Evolutionary conservation across 2,113 vertebrate species (phyloP).

Genomic region (Piprites chloris): DNA sequence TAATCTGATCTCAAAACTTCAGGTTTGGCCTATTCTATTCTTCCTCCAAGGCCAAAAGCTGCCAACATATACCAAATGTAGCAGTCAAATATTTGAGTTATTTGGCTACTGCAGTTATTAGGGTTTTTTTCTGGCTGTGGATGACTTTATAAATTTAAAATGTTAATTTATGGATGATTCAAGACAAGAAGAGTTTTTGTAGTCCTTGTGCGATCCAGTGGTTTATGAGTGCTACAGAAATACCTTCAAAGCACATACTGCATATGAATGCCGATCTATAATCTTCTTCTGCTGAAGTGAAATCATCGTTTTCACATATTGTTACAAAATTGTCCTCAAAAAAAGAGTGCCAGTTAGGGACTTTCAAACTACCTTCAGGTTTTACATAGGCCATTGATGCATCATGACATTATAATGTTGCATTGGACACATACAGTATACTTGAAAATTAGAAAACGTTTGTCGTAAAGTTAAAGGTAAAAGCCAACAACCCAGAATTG

Average conservation of each 20-base stretch:
- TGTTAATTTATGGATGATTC: neutral
- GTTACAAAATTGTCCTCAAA: neutral
- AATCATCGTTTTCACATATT: neutral
- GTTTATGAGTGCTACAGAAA: neutral
- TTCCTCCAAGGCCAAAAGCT: neutral
- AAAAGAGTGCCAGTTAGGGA: neutral
- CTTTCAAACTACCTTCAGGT: neutral
- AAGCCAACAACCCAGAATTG: neutral
- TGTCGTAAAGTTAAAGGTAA: neutral
- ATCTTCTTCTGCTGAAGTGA: neutral
- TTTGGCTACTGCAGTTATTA: neutral
- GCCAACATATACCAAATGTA: neutral
- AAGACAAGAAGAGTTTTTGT: neutral
- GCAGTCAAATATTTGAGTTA: neutral
- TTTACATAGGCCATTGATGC: neutral
- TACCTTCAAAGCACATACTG: neutral
- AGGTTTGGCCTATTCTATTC: neutral
- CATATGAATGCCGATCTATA: neutral
- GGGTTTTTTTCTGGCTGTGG: neutral
- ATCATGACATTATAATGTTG: neutral
- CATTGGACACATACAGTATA: neutral
- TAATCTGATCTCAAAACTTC: neutral
- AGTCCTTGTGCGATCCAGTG: neutral
- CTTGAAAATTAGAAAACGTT: neutral
- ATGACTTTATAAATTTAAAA: neutral